Evolutionary conservation across 2,797 vertebrate genomes (phyloP).

Genomic region (Mus minutoides): DNA sequence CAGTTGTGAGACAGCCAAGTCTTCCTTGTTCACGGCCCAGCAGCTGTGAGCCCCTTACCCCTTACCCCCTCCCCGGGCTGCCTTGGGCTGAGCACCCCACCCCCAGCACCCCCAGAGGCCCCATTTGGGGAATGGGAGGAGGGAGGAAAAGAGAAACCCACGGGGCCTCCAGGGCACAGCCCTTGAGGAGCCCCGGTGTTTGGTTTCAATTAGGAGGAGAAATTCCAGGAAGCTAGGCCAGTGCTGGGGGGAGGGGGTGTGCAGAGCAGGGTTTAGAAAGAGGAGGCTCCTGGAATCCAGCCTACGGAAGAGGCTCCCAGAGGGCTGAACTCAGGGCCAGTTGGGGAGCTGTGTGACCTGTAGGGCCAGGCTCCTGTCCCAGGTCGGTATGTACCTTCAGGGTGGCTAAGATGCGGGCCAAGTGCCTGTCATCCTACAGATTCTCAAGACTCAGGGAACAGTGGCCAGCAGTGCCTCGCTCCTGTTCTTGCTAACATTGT

Average conservation of each 20-base stretch:
- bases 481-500: not conserved
- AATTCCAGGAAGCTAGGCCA: conserved; percentile 84
- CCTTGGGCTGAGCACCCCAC: conserved; percentile 60
- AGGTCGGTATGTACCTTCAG: not conserved
- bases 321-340: conserved; percentile 34
- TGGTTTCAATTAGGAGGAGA: conserved; percentile 84
- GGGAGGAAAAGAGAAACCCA: conserved; percentile 75
- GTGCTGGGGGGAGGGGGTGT: conserved; percentile 76
- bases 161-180: conserved; percentile 82
- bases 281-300: conserved; percentile 73
- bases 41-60: conserved; percentile 19
- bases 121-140: conserved; percentile 65
- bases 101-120: conserved; percentile 42
- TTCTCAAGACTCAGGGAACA: not conserved
- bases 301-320: conserved; percentile 65
- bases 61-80: conserved; percentile 25
- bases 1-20: not conserved
- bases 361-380: not conserved
- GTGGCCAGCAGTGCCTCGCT: not conserved
- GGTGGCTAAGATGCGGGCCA: not conserved
- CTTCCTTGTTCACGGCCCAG: conserved; percentile 11
- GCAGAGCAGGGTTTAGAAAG: conserved; percentile 45
- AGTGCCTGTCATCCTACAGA: not conserved
- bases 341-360: not conserved
- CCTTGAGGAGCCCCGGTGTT: conserved; percentile 82